Percentiles rank a stretch among this genome's conserved stretches.
Conservation (phyloP, 35 echinoderm and acorn worm species). For the Amphiura filiformis region DNA sequence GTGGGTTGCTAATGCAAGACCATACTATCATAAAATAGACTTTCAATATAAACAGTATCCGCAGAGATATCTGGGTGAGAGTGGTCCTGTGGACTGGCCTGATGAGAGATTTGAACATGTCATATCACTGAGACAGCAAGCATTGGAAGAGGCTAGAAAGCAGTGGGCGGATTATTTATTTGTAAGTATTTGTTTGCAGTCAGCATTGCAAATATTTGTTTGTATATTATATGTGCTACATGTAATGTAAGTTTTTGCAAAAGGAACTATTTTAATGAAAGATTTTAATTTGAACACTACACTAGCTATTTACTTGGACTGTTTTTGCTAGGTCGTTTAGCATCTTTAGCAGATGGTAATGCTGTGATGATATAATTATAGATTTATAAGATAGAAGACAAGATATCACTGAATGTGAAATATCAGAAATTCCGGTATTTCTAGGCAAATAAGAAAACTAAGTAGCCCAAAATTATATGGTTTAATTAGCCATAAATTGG, state of each 20-base stretch:
- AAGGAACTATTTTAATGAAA: background rate
- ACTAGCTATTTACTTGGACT: background rate
- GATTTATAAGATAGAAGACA: too few relatives aligned
- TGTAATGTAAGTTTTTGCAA: background rate
- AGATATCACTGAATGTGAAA: too few relatives aligned
- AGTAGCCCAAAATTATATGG: too few relatives aligned
- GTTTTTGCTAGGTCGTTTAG: background rate
- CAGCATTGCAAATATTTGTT: background rate
- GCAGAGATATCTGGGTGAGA: constrained; percentile 35
- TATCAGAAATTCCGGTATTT: too few relatives aligned
- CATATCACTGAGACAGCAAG: constrained; percentile 59
- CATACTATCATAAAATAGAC: constrained; percentile 74
- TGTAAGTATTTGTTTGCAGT: constrained; percentile 79
- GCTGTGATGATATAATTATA: too few relatives aligned
- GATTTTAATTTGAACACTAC: background rate
- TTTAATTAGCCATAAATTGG: too few relatives aligned
- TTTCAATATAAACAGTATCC: constrained; percentile 54
- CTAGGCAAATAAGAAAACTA: too few relatives aligned
- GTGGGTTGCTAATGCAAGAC: constrained; percentile 42
- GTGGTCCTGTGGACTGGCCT: constrained; percentile 80
- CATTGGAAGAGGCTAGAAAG: constrained; percentile 64
- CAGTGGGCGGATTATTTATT: constrained; percentile 91
- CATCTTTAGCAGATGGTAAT: too few relatives aligned
- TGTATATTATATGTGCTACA: background rate
- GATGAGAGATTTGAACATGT: constrained; percentile 66